phyloP scores from a whole-genome alignment of 1,140 invertebrate species.

The Holcopasites calliopsidis region DNA sequence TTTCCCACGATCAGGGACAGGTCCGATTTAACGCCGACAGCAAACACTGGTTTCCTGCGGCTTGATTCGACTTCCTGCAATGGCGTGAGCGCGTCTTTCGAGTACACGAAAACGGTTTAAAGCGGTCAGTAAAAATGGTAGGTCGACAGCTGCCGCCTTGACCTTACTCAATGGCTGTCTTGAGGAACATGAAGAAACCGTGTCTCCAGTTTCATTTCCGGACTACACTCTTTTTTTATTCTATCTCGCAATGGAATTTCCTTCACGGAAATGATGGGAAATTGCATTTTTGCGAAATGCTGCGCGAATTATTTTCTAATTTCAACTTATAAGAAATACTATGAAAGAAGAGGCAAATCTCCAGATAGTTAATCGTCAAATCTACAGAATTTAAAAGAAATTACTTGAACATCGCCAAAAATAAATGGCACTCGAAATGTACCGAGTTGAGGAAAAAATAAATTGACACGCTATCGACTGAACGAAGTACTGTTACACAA shows the following conservation, averaged over 20 bases:
- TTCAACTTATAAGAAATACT: too few relatives aligned
- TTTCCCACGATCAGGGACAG: slow-evolving; percentile 42
- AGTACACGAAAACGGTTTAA: slow-evolving; percentile 19
- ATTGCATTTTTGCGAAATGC: neutral
- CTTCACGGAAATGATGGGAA: neutral
- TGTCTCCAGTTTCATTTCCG: slow-evolving; percentile 8
- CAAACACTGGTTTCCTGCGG: slow-evolving; percentile 39
- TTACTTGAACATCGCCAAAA: too few relatives aligned
- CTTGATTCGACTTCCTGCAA: slow-evolving; percentile 38
- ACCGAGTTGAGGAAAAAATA: neutral
- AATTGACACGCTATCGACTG: neutral
- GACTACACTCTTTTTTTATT: neutral
- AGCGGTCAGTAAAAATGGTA: neutral
- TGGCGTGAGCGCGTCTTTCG: slow-evolving; percentile 8
- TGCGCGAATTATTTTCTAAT: too few relatives aligned
- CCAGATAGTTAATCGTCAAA: too few relatives aligned
- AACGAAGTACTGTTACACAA: slow-evolving; percentile 17
- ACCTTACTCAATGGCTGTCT: slow-evolving; percentile 37
- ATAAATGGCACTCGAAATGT: slow-evolving; percentile 1
- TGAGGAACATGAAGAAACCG: slow-evolving; percentile 10
- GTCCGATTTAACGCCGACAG: slow-evolving; percentile 24
- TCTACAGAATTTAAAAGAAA: too few relatives aligned
- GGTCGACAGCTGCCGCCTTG: slow-evolving; percentile 37
- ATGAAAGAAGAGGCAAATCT: too few relatives aligned
- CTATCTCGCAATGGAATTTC: neutral